A percentile compares a stretch with the other conserved stretches of the same genome.
phyloP scores from a whole-genome alignment of 2,797 vertebrate species.

The Martes flavigula region DNA sequence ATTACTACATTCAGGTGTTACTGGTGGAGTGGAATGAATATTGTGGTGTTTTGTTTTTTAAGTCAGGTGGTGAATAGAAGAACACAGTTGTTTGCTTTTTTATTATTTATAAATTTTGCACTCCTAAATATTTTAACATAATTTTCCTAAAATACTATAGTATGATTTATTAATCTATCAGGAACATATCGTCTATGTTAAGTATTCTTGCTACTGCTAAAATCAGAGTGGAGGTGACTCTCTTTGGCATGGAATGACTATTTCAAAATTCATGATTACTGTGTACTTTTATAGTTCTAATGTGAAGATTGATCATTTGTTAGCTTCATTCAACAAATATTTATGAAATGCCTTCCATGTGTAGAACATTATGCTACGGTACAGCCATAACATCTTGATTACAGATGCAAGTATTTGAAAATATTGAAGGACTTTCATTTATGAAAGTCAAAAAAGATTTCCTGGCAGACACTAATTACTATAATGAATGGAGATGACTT shows the following conservation, averaged over 20 bases:
- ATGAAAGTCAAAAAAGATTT: constrained; percentile 44
- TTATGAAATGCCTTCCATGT: constrained; percentile 23
- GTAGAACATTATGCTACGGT: neutral
- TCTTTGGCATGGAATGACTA: neutral
- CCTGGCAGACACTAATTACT: constrained; percentile 48
- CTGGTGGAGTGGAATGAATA: neutral
- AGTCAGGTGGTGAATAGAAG: neutral
- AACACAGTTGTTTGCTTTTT: neutral
- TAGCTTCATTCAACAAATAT: constrained; percentile 16
- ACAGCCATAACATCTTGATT: constrained; percentile 15
- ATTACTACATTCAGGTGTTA: neutral
- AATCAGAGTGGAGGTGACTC: neutral
- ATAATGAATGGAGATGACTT: constrained; percentile 47
- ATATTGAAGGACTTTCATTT: constrained; percentile 52
- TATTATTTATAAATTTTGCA: neutral
- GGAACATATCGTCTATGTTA: neutral
- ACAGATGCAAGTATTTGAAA: constrained; percentile 48
- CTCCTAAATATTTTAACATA: neutral
- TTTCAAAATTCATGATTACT: neutral
- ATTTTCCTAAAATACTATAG: neutral
- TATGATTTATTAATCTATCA: neutral
- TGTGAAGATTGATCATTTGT: neutral
- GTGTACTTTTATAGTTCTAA: neutral
- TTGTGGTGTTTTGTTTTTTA: neutral
- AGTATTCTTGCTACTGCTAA: neutral